These are phyloP conservation scores for Sinopyrophorus schimmeli DNA, from an alignment of 2,888 invertebrate genomes.

Conservation along the genomic window DNA sequence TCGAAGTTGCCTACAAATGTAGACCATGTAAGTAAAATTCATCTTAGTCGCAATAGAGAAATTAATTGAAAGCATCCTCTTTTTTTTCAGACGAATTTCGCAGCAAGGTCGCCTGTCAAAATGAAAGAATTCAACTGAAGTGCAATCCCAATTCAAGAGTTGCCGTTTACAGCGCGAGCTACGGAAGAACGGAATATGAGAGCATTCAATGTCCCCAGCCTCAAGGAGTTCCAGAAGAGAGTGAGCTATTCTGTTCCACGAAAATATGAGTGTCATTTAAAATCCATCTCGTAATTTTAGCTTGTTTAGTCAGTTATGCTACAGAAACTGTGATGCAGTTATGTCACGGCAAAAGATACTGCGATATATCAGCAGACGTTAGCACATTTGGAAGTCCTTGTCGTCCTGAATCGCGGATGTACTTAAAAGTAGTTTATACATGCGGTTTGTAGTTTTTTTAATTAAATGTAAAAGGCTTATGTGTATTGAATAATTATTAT, in stretches of 20 bases:
- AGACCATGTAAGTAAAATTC: constrained; percentile 82
- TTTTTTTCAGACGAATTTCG: constrained; percentile 82
- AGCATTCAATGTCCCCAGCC: constrained; percentile 86
- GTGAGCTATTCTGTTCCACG: constrained; percentile 62
- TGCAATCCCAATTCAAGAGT: constrained; percentile 87
- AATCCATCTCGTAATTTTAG: constrained; percentile 58
- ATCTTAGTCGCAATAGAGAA: not conserved
- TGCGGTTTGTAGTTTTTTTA: constrained; percentile 68
- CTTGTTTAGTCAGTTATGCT: constrained; percentile 84
- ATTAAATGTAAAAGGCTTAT: constrained; percentile 12
- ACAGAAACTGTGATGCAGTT: constrained; percentile 89
- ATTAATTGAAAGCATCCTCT: not conserved
- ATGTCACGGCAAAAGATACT: constrained; percentile 81
- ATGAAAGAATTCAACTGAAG: constrained; percentile 82
- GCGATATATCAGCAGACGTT: constrained; percentile 77
- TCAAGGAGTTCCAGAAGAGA: constrained; percentile 83
- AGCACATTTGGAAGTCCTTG: constrained; percentile 84
- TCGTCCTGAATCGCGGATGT: constrained; percentile 76
- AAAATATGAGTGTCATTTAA: not conserved
- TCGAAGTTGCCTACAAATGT: constrained; percentile 96
- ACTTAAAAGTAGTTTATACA: constrained; percentile 84
- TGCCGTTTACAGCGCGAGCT: constrained; percentile 91
- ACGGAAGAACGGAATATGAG: constrained; percentile 86
- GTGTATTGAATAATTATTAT: too few relatives aligned
- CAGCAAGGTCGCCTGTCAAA: constrained; percentile 91